A percentile compares a stretch with the other conserved stretches of the same genome.
Conservation (phyloP, 2,888 invertebrate genomes). For the Noctua janthe region DNA sequence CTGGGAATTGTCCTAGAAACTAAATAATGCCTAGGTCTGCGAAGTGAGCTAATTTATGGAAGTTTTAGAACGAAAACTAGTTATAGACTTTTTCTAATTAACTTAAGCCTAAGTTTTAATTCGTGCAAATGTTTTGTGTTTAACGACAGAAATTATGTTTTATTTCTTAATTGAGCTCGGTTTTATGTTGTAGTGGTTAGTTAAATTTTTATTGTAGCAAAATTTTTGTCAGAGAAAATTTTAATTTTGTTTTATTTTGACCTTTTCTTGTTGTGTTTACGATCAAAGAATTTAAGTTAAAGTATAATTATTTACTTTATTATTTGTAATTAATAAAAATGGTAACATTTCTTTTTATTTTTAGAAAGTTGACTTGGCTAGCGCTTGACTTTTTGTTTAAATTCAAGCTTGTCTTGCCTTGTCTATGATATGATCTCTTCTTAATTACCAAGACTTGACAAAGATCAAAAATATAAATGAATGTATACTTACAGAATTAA, state of each 20-base stretch:
- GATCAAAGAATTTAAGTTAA: background rate
- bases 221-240: background rate
- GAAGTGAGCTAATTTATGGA: conserved; percentile 37
- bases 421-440: background rate
- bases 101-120: conserved; percentile 34
- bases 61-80: conserved; percentile 22
- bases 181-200: conserved; percentile 9
- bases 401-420: background rate
- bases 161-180: conserved; percentile 10
- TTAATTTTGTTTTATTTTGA: background rate
- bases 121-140: conserved; percentile 29
- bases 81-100: conserved; percentile 48
- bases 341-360: background rate
- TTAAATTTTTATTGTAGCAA: conserved; percentile 7
- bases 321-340: background rate
- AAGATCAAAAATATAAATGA: background rate
- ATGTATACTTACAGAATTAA: background rate
- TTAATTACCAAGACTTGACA: background rate
- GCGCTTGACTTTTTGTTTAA: background rate
- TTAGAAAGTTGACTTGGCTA: background rate
- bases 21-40: conserved; percentile 40
- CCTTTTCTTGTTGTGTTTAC: background rate
- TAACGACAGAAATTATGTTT: conserved; percentile 40
- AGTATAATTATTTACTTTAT: background rate
- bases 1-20: conserved; percentile 35